Percentiles rank a stretch among this genome's conserved stretches.
Evolutionary conservation across 1,140 invertebrate genomes (phyloP).

Genomic region (Sitophilus oryzae): DNA sequence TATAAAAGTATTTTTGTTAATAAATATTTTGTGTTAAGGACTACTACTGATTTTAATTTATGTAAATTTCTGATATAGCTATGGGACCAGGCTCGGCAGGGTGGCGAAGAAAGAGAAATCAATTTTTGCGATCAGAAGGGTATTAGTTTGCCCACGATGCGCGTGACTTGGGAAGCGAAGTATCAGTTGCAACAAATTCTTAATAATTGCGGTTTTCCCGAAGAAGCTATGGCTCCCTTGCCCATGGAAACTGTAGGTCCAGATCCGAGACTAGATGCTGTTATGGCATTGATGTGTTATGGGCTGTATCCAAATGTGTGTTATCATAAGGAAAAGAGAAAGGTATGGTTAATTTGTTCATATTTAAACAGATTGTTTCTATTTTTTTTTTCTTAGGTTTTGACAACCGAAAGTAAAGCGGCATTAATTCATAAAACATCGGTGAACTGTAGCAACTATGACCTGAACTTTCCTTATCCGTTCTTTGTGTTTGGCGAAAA

Average conservation of each 20-base stretch:
- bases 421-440: conserved; percentile 96
- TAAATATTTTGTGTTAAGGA: no score
- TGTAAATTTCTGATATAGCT: no score
- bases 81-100: conserved; percentile 73
- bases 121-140: conserved; percentile 88
- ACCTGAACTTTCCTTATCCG: conserved; percentile 83
- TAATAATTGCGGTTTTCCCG: conserved; percentile 78
- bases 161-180: conserved; percentile 89
- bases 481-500: conserved; percentile 99
- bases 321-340: conserved; percentile 90
- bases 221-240: conserved; percentile 71
- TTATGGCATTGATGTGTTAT: conserved; percentile 80
- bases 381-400: conserved; percentile 53
- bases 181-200: conserved; percentile 84
- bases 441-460: conserved; percentile 85
- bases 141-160: conserved; percentile 78
- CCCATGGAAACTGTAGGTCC: conserved; percentile 68
- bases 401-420: conserved; percentile 90
- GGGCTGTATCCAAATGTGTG: conserved; percentile 97
- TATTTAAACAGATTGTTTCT: conserved; percentile 9
- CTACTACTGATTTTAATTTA: no score
- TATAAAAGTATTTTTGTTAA: no score
- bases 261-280: conserved; percentile 77
- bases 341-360: conserved; percentile 48
- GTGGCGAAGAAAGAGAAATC: conserved; percentile 74